Evolutionary conservation across 1,140 invertebrate species (phyloP).

Genomic region (Agrilus planipennis): DNA sequence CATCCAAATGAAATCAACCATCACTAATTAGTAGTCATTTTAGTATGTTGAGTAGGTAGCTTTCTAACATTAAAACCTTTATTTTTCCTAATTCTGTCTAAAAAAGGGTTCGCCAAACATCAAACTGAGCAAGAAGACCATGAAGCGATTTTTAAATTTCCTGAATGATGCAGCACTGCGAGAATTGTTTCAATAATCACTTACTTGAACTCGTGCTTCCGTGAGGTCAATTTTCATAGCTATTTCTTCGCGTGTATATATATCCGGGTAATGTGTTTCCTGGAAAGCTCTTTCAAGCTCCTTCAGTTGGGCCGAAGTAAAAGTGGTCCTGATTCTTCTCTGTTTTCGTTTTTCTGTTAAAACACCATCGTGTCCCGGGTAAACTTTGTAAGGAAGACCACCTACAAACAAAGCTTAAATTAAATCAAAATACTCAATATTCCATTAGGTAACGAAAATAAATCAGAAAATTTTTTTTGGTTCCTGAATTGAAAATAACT

Average conservation of each 20-base stretch:
- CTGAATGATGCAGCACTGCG: background rate
- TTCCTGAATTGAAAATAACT: too few relatives aligned
- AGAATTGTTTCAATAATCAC: constrained; percentile 12
- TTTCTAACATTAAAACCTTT: constrained; percentile 1
- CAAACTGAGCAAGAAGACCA: too few relatives aligned
- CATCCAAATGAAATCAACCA: too few relatives aligned
- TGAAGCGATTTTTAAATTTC: background rate
- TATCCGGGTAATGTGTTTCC: constrained; percentile 98
- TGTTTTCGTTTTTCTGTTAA: constrained; percentile 86
- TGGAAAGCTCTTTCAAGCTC: constrained; percentile 93
- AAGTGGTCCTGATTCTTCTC: constrained; percentile 88
- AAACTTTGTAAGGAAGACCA: constrained; percentile 78
- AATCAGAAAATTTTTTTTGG: too few relatives aligned
- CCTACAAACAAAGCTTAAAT: constrained; percentile 48
- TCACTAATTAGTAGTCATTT: too few relatives aligned
- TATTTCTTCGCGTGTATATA: constrained; percentile 97
- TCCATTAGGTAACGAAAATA: too few relatives aligned
- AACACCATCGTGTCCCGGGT: constrained; percentile 68
- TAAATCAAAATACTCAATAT: too few relatives aligned
- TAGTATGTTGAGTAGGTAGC: too few relatives aligned
- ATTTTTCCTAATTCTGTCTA: constrained; percentile 2
- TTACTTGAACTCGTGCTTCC: constrained; percentile 95
- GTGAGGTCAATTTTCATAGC: constrained; percentile 97
- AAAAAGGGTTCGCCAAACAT: too few relatives aligned
- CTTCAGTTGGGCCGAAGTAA: constrained; percentile 91